Percentiles rank a stretch among this genome's conserved stretches.
Evolutionary conservation across 2,888 invertebrate genomes (phyloP).

Genomic region (Tigriopus californicus): DNA sequence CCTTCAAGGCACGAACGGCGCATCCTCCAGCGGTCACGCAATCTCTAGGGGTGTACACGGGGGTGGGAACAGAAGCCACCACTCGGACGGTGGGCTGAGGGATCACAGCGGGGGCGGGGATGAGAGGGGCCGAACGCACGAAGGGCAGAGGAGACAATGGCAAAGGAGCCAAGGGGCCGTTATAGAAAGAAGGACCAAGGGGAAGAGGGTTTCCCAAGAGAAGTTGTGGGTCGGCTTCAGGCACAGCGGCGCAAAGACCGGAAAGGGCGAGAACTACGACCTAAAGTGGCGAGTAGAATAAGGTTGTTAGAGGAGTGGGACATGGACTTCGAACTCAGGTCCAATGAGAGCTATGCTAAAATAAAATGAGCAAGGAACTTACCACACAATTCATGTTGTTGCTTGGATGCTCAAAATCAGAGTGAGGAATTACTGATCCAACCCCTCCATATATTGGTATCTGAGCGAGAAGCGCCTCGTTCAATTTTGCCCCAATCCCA

Average conservation of each 20-base stretch:
- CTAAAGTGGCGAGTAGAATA: background rate
- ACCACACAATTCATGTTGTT: no score
- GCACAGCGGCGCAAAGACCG: background rate
- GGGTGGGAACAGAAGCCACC: background rate
- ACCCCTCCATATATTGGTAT: no score
- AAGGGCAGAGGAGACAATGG: background rate
- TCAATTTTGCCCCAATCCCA: no score
- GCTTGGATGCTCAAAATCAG: no score
- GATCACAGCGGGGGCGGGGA: background rate
- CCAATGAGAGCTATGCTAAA: no score
- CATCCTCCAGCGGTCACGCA: background rate
- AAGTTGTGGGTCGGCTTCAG: no score
- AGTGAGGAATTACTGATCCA: no score
- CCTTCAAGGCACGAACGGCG: background rate
- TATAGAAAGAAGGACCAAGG: background rate
- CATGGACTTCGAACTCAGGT: no score
- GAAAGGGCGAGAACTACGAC: constrained; percentile 15
- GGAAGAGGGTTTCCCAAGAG: no score
- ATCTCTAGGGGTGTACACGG: background rate
- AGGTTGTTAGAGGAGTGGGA: background rate
- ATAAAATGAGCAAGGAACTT: no score
- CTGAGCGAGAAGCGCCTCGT: no score
- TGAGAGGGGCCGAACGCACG: background rate
- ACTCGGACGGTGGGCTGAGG: background rate
- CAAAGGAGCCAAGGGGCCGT: background rate